Conservation (phyloP, 2,888 invertebrate genomes). For the Ornithoptera priamus region DNA sequence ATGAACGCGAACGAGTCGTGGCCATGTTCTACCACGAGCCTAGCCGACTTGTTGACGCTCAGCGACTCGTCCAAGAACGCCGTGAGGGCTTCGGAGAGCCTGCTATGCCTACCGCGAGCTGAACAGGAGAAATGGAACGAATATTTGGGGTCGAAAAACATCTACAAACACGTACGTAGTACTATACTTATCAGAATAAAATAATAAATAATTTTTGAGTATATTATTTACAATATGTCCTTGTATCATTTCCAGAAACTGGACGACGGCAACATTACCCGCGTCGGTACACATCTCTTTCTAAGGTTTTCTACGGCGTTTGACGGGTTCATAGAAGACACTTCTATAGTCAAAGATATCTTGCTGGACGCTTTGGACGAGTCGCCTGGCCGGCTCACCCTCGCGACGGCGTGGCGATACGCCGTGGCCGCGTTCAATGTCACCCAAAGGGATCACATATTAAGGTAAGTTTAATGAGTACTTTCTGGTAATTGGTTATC, state of each 20-base stretch:
- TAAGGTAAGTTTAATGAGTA: slow-evolving; percentile 44
- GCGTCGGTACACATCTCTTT: slow-evolving; percentile 53
- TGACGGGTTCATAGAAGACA: slow-evolving; percentile 52
- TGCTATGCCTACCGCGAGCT: slow-evolving; percentile 63
- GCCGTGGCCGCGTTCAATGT: slow-evolving; percentile 46
- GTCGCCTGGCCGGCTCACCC: slow-evolving; percentile 34
- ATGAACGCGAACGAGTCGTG: slow-evolving; percentile 64
- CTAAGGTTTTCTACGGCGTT: slow-evolving; percentile 63
- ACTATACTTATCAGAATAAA: neutral
- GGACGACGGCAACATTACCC: slow-evolving; percentile 51
- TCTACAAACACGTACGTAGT: slow-evolving; percentile 51
- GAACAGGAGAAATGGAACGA: slow-evolving; percentile 69
- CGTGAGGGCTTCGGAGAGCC: slow-evolving; percentile 63
- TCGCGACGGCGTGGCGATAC: slow-evolving; percentile 52
- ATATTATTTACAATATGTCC: too few relatives aligned
- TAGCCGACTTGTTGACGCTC: slow-evolving; percentile 55
- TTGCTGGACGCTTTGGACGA: slow-evolving; percentile 45
- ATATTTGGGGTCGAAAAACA: slow-evolving; percentile 48
- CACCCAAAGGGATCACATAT: slow-evolving; percentile 43
- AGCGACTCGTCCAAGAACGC: slow-evolving; percentile 51
- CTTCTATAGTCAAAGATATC: slow-evolving; percentile 45
- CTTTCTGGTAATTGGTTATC: neutral
- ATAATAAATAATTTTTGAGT: too few relatives aligned
- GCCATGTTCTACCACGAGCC: slow-evolving; percentile 72
- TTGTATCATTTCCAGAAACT: slow-evolving; percentile 43